Evolutionary conservation across 2,113 vertebrate species (phyloP).

Genomic region (human (Homo sapiens)): GRCh38 chr22:29626501-29627000

Average conservation of each 20-base stretch:
- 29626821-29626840: not conserved
- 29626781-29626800: not conserved
- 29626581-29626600: not conserved
- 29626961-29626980: constrained; percentile 43
- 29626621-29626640: not conserved
- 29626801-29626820: constrained; percentile 30
- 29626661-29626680: not conserved
- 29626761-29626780: constrained; percentile 9
- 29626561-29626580: not conserved
- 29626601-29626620: not conserved
- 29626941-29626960: not conserved
- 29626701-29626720: not conserved
- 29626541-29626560: not conserved
- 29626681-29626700: not conserved
- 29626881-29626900: constrained; percentile 44
- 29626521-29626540: not conserved
- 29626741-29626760: not conserved
- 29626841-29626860: constrained; percentile 16
- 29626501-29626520: not conserved
- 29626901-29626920: constrained; percentile 46
- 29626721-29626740: not conserved
- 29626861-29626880: constrained; percentile 40
- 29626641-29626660: not conserved
- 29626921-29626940: constrained; percentile 14
- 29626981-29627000: constrained; percentile 32